A percentile compares a stretch with the other conserved stretches of the same genome.
Conservation (phyloP, 2,888 invertebrate genomes). For the Tachina lurida region DNA sequence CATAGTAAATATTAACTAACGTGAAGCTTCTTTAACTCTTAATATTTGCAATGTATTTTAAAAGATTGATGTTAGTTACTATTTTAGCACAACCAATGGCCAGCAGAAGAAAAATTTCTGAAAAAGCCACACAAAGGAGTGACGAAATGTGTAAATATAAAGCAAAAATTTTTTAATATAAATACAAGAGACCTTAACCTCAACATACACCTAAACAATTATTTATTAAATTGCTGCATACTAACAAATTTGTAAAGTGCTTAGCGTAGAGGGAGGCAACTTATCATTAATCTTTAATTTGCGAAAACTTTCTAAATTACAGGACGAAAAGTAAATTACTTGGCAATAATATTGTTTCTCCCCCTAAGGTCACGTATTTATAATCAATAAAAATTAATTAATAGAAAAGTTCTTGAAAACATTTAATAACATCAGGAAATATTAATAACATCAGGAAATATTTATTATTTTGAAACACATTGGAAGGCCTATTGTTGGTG, state of each 20-base stretch:
- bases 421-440: conserved; percentile 7
- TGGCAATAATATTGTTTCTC: not conserved
- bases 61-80: no score
- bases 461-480: not conserved
- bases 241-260: not conserved
- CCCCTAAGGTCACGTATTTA: conserved; percentile 11
- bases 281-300: not conserved
- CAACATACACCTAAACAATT: no score
- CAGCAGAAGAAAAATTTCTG: no score
- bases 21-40: no score
- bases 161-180: no score
- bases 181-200: no score
- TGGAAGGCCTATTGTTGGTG: not conserved
- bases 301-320: not conserved
- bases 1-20: no score
- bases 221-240: not conserved
- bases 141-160: no score
- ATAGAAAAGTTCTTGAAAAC: not conserved
- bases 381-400: conserved; percentile 32
- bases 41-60: no score
- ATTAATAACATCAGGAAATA: conserved; percentile 4
- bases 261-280: not conserved
- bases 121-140: no score
- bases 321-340: no score
- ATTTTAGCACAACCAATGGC: no score